These are phyloP conservation scores for Drosophila austrosaltans DNA, from an alignment of 2,888 invertebrate species.

Conservation along the genomic window DNA sequence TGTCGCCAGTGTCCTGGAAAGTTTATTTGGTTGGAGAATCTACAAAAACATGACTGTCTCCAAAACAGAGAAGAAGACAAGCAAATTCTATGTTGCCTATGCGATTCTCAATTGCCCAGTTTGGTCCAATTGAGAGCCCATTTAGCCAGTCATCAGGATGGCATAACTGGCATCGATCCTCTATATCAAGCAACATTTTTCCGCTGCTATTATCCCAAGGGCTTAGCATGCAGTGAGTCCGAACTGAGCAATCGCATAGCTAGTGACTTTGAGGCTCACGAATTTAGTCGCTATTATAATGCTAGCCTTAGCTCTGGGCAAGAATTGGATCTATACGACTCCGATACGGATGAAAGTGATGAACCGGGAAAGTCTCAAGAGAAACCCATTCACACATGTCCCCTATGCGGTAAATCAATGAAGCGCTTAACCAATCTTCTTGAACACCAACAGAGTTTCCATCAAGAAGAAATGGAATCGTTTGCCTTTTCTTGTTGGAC, in stretches of 20 bases:
- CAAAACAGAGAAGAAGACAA: conserved; percentile 30
- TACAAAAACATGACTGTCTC: conserved; percentile 75
- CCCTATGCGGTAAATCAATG: conserved; percentile 67
- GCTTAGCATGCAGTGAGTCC: conserved; percentile 29
- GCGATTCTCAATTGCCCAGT: conserved; percentile 54
- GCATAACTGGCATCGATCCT: conserved; percentile 63
- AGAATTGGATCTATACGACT: conserved; percentile 81
- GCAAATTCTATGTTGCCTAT: conserved; percentile 66
- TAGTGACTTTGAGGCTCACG: conserved; percentile 61
- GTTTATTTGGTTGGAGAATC: conserved; percentile 81
- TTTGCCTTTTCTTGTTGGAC: conserved; percentile 84
- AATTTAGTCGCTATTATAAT: conserved; percentile 75
- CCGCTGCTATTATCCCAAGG: conserved; percentile 40
- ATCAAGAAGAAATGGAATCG: conserved; percentile 70
- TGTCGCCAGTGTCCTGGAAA: conserved; percentile 80
- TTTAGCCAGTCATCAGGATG: conserved; percentile 66
- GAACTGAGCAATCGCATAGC: conserved; percentile 57
- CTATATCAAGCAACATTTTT: conserved; percentile 59
- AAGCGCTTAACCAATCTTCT: conserved; percentile 62
- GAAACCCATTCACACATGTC: conserved; percentile 63
- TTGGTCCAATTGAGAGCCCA: conserved; percentile 66
- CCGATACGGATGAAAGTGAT: conserved; percentile 59
- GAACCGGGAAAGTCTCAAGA: conserved; percentile 16
- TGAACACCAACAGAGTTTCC: conserved; percentile 71
- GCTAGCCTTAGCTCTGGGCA: conserved; percentile 77